These are phyloP conservation scores for Ageneiosus marmoratus DNA, from an alignment of 2,113 vertebrate genomes.

Conservation along the genomic window DNA sequence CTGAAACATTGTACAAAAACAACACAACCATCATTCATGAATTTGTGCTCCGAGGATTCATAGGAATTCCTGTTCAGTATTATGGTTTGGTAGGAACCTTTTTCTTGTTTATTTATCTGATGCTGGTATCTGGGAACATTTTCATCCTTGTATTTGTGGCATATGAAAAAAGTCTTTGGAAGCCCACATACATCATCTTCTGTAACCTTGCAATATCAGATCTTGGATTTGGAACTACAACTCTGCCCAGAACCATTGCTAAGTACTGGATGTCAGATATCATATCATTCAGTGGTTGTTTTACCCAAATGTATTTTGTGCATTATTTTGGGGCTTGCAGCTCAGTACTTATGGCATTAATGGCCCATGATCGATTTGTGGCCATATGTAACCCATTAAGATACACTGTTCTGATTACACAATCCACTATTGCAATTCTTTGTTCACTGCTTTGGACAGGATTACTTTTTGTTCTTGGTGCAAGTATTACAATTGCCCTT, in stretches of 20 bases:
- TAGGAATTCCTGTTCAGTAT: conserved; percentile 60
- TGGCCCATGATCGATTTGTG: conserved; percentile 69
- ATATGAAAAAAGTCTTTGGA: conserved; percentile 50
- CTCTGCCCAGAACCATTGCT: no score
- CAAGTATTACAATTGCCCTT: conserved; percentile 16
- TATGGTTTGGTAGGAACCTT: conserved; percentile 52
- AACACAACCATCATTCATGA: conserved; percentile 28
- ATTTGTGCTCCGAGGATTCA: conserved; percentile 63
- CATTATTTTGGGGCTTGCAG: conserved; percentile 62
- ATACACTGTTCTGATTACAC: conserved; percentile 63
- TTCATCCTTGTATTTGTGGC: not conserved
- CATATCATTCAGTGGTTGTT: no score
- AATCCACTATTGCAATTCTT: conserved; percentile 54
- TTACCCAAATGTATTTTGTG: conserved; percentile 67
- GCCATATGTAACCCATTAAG: conserved; percentile 64
- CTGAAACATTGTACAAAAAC: conserved; percentile 3
- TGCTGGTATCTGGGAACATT: conserved; percentile 60
- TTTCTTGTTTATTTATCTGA: conserved; percentile 59
- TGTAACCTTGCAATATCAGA: no score
- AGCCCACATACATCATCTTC: conserved; percentile 64
- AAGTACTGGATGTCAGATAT: no score
- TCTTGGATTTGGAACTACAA: conserved; percentile 24
- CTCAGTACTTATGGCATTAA: conserved; percentile 65
- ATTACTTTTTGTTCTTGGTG: conserved; percentile 45
- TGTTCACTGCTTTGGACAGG: conserved; percentile 60